Conservation (phyloP, 2,113 vertebrate genomes). For the Laterallus jamaicensis region DNA sequence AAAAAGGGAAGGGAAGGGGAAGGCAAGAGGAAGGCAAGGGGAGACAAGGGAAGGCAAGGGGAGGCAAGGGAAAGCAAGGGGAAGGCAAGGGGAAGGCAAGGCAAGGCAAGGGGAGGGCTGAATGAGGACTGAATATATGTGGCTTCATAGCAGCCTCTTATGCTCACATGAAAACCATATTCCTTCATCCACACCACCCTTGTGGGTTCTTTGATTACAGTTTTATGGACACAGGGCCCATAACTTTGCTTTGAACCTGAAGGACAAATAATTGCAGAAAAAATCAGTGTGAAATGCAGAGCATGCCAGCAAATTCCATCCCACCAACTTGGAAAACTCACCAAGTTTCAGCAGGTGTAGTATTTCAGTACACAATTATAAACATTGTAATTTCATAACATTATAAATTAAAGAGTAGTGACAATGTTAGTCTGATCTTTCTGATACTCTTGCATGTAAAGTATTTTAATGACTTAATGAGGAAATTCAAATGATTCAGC, state of each 20-base stretch:
- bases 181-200: background rate
- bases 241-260: constrained; percentile 32
- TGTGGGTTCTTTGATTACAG: background rate
- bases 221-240: background rate
- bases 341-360: background rate
- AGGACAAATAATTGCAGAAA: constrained; percentile 6
- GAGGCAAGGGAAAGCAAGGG: background rate
- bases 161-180: background rate
- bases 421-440: background rate
- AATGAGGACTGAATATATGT: background rate
- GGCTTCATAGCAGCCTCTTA: background rate
- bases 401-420: background rate
- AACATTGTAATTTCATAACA: no score
- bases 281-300: background rate
- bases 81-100: background rate
- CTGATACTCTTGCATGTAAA: background rate
- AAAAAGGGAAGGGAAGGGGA: background rate
- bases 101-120: no score
- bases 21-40: background rate
- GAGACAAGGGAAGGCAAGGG: background rate
- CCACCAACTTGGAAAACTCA: background rate
- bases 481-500: background rate
- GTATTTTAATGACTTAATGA: background rate
- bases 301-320: background rate
- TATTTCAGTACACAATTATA: background rate